These are phyloP conservation scores for Synodontis membranacea DNA, from an alignment of 2,113 vertebrate species.

Conservation along the genomic window DNA sequence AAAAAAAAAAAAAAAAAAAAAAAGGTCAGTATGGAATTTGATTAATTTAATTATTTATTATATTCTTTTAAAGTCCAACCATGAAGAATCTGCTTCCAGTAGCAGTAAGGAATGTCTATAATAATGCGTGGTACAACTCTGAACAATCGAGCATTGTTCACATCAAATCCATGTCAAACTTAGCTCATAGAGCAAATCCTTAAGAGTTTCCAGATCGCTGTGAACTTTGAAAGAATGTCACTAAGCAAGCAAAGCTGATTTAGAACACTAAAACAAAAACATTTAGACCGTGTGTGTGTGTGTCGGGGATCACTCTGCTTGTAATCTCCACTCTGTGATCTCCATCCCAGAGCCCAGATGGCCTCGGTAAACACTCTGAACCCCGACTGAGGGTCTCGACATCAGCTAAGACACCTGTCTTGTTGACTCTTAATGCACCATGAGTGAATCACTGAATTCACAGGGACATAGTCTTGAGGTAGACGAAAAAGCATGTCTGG, in stretches of 20 bases:
- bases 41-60: background rate
- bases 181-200: too few species aligned
- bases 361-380: constrained; percentile 12
- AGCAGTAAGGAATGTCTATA: background rate
- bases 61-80: background rate
- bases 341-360: constrained; percentile 10
- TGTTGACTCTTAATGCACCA: constrained; percentile 4
- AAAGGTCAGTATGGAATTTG: background rate
- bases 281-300: background rate
- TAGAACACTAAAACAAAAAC: constrained; percentile 17
- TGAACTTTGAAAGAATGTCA: constrained; percentile 16
- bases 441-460: background rate
- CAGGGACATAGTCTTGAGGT: background rate
- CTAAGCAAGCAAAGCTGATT: constrained; percentile 18
- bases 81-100: background rate
- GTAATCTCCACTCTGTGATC: constrained; percentile 9
- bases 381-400: background rate
- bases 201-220: background rate
- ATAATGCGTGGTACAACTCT: background rate
- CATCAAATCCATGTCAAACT: background rate
- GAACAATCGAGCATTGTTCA: background rate
- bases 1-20: background rate
- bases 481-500: background rate
- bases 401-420: background rate
- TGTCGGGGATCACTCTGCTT: background rate